These are phyloP conservation scores for Sarcophaga peregrina DNA, from an alignment of 1,140 invertebrate species.

Conservation along the genomic window DNA sequence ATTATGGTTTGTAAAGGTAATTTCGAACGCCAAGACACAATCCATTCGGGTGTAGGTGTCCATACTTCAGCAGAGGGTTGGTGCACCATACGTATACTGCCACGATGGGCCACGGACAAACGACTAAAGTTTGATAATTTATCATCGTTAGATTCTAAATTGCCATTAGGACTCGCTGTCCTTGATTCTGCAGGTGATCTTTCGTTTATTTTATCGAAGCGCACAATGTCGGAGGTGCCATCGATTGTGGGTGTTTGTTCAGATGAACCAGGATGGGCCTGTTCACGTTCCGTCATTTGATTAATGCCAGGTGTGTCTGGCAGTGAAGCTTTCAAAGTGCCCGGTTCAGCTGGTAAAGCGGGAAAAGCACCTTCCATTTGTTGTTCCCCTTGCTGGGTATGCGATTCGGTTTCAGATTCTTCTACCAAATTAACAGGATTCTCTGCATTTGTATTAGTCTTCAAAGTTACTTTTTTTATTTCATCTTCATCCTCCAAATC, in stretches of 20 bases:
- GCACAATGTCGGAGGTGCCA: slow-evolving; percentile 50
- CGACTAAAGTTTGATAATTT: slow-evolving; percentile 50
- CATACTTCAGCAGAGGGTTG: slow-evolving; percentile 69
- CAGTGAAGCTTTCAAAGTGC: slow-evolving; percentile 89
- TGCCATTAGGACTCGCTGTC: slow-evolving; percentile 49
- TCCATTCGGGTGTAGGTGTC: slow-evolving; percentile 93
- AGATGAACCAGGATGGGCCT: slow-evolving; percentile 77
- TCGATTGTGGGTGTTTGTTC: slow-evolving; percentile 50
- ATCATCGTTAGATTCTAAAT: slow-evolving; percentile 24
- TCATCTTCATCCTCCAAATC: slow-evolving; percentile 39
- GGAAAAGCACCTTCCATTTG: slow-evolving; percentile 87
- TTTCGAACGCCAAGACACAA: slow-evolving; percentile 96
- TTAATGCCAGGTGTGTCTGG: slow-evolving; percentile 83
- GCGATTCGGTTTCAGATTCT: slow-evolving; percentile 58
- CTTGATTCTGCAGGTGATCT: slow-evolving; percentile 47
- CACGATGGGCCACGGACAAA: slow-evolving; percentile 62
- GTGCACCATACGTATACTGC: slow-evolving; percentile 64
- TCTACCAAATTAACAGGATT: not conserved
- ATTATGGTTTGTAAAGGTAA: slow-evolving; percentile 98
- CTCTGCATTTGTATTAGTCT: slow-evolving; percentile 48
- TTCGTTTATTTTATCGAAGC: slow-evolving; percentile 43
- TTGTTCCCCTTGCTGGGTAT: slow-evolving; percentile 68
- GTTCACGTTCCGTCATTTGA: slow-evolving; percentile 95
- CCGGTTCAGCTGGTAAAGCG: slow-evolving; percentile 89
- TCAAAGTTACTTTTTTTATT: slow-evolving; percentile 44